A percentile compares a stretch with the other conserved stretches of the same genome.
phyloP scores from a whole-genome alignment of 2,113 vertebrate species.

The Phasianus colchicus region DNA sequence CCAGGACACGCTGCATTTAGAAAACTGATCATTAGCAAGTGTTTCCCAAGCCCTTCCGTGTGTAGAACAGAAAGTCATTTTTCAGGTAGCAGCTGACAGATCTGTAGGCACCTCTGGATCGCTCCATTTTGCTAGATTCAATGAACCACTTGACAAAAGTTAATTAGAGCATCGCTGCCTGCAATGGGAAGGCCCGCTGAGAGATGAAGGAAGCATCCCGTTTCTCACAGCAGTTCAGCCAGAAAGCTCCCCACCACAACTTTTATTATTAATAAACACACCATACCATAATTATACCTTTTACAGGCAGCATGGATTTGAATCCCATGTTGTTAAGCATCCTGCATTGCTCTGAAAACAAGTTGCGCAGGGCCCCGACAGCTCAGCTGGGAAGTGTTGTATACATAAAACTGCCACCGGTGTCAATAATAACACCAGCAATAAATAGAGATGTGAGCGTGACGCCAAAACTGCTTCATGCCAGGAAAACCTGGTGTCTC shows the following conservation, averaged over 20 bases:
- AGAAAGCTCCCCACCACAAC: slow-evolving; percentile 32
- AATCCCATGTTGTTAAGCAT: slow-evolving; percentile 4
- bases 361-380: background rate
- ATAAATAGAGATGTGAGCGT: background rate
- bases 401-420: background rate
- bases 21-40: background rate
- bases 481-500: background rate
- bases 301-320: background rate
- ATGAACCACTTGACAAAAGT: slow-evolving; percentile 78
- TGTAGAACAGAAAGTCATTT: slow-evolving; percentile 41
- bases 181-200: slow-evolving; percentile 55
- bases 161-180: slow-evolving; percentile 76
- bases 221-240: slow-evolving; percentile 64
- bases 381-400: background rate
- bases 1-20: background rate
- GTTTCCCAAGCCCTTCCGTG: background rate
- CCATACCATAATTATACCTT: slow-evolving; percentile 33
- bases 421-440: background rate
- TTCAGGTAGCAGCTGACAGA: slow-evolving; percentile 63
- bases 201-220: slow-evolving; percentile 47
- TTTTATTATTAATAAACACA: slow-evolving; percentile 69
- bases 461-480: background rate
- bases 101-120: slow-evolving; percentile 66
- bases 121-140: slow-evolving; percentile 70
- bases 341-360: background rate